Conservation (phyloP, 37 sponge, comb jelly and placozoan genomes). For the Halisarca cf. caerulea region DNA sequence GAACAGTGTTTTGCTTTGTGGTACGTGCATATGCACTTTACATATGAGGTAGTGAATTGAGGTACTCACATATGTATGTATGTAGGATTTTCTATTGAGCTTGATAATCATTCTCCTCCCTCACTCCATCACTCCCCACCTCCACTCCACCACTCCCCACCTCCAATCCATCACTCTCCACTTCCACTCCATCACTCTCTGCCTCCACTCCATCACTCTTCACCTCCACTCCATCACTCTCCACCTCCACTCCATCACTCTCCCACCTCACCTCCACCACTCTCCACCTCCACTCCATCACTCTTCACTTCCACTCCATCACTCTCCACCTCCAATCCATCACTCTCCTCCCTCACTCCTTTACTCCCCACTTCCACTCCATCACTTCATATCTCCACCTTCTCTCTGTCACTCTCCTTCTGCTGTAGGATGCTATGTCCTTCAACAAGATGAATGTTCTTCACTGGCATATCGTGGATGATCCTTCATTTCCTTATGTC, state of each 20-base stretch:
- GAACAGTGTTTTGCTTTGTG: too few species aligned
- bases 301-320: not conserved
- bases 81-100: too few species aligned
- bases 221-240: not conserved
- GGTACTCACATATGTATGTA: too few species aligned
- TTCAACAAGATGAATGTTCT: conserved; percentile 66
- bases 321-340: not conserved
- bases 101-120: too few species aligned
- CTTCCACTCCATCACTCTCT: not conserved
- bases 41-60: too few species aligned
- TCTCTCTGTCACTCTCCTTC: conserved; percentile 5
- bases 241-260: conserved; percentile 1
- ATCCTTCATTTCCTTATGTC: conserved; percentile 70
- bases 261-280: not conserved
- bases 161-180: too few species aligned
- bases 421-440: conserved; percentile 53
- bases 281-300: not conserved
- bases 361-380: conserved; percentile 7
- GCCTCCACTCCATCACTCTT: not conserved
- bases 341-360: conserved; percentile 8
- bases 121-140: too few species aligned
- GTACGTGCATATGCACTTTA: too few species aligned
- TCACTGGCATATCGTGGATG: conserved; percentile 87
- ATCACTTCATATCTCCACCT: conserved; percentile 41
- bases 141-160: too few species aligned